Evolutionary conservation across 2,113 vertebrate genomes (phyloP).

Genomic region (Gymnobelideus leadbeateri): DNA sequence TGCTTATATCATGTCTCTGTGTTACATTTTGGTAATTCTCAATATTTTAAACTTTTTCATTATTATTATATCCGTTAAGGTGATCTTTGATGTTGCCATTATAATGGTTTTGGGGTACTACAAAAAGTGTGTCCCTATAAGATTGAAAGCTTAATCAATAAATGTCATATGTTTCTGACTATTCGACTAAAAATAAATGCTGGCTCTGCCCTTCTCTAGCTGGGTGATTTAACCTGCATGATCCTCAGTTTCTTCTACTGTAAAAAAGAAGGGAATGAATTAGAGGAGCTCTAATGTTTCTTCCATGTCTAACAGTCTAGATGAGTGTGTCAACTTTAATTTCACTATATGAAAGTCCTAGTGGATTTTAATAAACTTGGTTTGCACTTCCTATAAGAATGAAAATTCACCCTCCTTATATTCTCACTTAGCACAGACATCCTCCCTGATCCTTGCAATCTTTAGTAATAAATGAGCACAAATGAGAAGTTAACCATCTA

Average conservation of each 20-base stretch:
- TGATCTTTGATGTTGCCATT: too few species aligned
- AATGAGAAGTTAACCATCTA: conserved; percentile 13
- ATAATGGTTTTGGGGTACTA: too few species aligned
- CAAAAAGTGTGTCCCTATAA: too few species aligned
- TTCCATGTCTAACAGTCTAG: not conserved
- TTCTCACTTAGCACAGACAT: conserved; percentile 30
- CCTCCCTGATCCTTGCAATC: not conserved
- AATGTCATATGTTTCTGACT: too few species aligned
- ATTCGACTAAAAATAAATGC: too few species aligned
- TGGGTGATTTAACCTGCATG: not conserved
- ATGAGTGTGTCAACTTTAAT: not conserved
- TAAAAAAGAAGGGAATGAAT: not conserved
- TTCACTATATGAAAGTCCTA: conserved; percentile 27
- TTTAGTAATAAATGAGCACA: conserved; percentile 27
- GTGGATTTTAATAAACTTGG: conserved; percentile 63
- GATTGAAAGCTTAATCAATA: too few species aligned
- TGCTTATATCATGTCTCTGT: too few species aligned
- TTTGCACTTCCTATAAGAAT: conserved; percentile 57
- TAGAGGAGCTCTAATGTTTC: not conserved
- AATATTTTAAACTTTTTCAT: too few species aligned
- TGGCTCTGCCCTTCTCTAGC: not conserved
- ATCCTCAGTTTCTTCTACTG: not conserved
- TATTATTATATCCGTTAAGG: too few species aligned
- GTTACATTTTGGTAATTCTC: too few species aligned
- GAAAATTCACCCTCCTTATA: conserved; percentile 34